phyloP scores from a whole-genome alignment of 2,888 invertebrate species.

The Nowickia ferox region DNA sequence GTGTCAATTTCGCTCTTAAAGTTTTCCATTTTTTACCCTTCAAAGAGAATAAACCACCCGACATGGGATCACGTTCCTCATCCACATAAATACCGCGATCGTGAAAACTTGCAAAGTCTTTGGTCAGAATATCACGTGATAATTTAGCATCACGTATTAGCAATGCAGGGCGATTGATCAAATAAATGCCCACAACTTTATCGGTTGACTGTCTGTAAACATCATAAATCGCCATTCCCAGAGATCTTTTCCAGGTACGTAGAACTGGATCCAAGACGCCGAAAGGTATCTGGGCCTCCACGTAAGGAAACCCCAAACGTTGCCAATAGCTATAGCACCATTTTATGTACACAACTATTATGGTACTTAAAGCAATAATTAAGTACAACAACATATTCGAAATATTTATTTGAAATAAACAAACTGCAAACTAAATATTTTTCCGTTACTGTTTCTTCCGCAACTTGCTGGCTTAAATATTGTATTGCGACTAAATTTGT shows the following conservation, averaged over 20 bases:
- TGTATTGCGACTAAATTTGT: slow-evolving; percentile 30
- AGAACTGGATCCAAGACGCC: slow-evolving; percentile 85
- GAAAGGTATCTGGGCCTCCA: slow-evolving; percentile 85
- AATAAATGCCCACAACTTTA: slow-evolving; percentile 85
- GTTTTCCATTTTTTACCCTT: slow-evolving; percentile 85
- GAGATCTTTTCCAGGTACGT: slow-evolving; percentile 85
- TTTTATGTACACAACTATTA: slow-evolving; percentile 75
- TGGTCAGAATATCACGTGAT: slow-evolving; percentile 85
- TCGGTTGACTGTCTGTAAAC: slow-evolving; percentile 83
- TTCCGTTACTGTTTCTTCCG: background rate
- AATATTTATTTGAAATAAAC: background rate
- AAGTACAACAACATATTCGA: slow-evolving; percentile 61
- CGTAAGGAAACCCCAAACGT: slow-evolving; percentile 85
- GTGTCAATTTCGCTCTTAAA: slow-evolving; percentile 86
- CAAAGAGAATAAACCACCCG: slow-evolving; percentile 85
- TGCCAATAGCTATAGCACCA: slow-evolving; percentile 84
- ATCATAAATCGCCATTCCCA: slow-evolving; percentile 86
- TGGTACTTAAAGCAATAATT: slow-evolving; percentile 67
- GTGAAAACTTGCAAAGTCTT: slow-evolving; percentile 87
- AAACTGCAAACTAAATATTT: background rate
- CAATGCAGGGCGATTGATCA: slow-evolving; percentile 86
- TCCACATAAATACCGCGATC: slow-evolving; percentile 87
- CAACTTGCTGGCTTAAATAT: slow-evolving; percentile 16
- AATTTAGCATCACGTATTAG: slow-evolving; percentile 86
- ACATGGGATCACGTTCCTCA: slow-evolving; percentile 85